Base-by-base conservation (phyloP, 2,797 vertebrate species). In the Rhinoraja longicauda region DNA sequence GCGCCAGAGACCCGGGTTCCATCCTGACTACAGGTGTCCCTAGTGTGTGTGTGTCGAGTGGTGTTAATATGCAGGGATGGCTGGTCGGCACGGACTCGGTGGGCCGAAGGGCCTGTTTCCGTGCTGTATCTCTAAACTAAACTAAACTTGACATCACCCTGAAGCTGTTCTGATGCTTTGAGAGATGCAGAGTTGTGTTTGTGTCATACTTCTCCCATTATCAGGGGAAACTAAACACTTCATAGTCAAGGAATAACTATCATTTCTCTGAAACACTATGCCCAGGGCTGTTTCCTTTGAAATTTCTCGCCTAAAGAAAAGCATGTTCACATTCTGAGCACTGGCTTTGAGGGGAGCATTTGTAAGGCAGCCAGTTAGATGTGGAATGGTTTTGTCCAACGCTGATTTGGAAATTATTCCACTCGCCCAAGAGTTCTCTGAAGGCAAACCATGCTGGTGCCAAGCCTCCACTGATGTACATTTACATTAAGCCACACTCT, bases 221-320 rank as follows among this genome's bases (percentile, higher is more conserved):
- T 62, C 57, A 17, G 29, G 13, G 62, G 12, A n/a, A 86, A 53
- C 57, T n/a, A 62, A 86, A 57, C 26, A 19, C 26, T 86, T 62
- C 57, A 86, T 86, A 32, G 82, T 13, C 82, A 62, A 86, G n/a
- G 29, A 62, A 62, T 62, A 10, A 62, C 57, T 59, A 62, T n/a
- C 24, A 8, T 19, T 57, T 62, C 0, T n/a, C 82, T n/a, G 26
- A 75, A 17, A 6, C 6, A 15, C 29, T n/a, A 19, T 59, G 82
- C 82, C 57, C 29, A 17, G 82, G 82, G 57, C 82, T 29, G 81
- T 57, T 21, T 36, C 84, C 84, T 88, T 88, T 64, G 84, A 67
- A 67, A 67, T 67, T 19, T 88, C n/a, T 88, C 36, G 84, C 84
- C n/a, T 32, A 7, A 32, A 67, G 84, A 64, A 67, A 88, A 32